Percentiles rank a stretch among this genome's conserved stretches.
These are phyloP conservation scores for Camponotus floridanus DNA, from an alignment of 1,140 invertebrate species.

Conservation along the genomic window DNA sequence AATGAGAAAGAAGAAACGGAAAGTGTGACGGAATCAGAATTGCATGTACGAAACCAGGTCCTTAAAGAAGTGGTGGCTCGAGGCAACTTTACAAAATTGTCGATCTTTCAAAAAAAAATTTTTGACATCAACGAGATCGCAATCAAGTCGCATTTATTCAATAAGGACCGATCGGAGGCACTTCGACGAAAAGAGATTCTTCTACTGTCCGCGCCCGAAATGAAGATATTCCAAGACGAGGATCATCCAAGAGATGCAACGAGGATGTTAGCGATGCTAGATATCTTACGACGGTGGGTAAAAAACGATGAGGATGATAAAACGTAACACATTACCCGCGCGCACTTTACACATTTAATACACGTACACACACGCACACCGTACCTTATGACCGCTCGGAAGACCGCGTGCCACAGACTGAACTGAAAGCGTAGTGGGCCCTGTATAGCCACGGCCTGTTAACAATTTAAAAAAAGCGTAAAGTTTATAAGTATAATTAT, in stretches of 20 bases:
- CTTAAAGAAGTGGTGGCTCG: not conserved
- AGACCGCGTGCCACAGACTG: conserved; percentile 85
- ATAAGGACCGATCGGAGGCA: conserved; percentile 27
- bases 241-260: conserved; percentile 49
- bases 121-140: not conserved
- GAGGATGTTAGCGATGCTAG: conserved; percentile 55
- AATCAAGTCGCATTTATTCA: not conserved
- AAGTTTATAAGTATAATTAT: conserved; percentile 79
- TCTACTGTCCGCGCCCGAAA: conserved; percentile 55
- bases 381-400: conserved; percentile 67
- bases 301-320: conserved; percentile 16
- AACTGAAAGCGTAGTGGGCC: conserved; percentile 83
- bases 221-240: conserved; percentile 39
- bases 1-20: conserved; percentile 61
- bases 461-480: conserved; percentile 74
- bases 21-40: conserved; percentile 19
- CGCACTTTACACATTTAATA: not conserved
- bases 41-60: not conserved
- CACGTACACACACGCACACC: conserved; percentile 13
- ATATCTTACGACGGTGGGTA: conserved; percentile 14
- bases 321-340: conserved; percentile 39
- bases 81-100: not conserved
- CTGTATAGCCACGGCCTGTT: conserved; percentile 86
- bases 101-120: not conserved
- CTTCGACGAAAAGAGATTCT: conserved; percentile 9